A percentile compares a stretch with the other conserved stretches of the same genome.
phyloP scores from a whole-genome alignment of 2,888 invertebrate species.

The Cephus runcator region DNA sequence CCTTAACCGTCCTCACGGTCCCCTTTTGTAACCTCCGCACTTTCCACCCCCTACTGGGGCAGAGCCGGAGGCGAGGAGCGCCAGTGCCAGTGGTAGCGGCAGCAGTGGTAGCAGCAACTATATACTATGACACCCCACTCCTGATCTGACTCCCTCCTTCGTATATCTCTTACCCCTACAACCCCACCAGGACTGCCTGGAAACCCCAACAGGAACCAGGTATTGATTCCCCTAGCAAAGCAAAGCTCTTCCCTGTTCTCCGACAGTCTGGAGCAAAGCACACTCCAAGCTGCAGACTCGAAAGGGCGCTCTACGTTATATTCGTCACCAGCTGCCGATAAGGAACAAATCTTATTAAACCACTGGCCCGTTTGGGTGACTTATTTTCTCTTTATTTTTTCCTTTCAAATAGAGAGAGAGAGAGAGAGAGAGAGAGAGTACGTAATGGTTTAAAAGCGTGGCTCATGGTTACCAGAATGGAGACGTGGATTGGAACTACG shows the following conservation, averaged over 20 bases:
- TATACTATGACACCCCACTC: background rate
- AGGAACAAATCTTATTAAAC: background rate
- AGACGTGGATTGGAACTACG: background rate
- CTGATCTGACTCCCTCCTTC: background rate
- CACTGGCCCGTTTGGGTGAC: background rate
- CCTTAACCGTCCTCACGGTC: constrained; percentile 51
- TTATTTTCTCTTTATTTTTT: background rate
- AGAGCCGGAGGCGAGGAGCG: background rate
- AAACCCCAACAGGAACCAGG: constrained; percentile 31
- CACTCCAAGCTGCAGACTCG: constrained; percentile 49
- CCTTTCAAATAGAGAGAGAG: background rate
- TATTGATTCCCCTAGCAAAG: constrained; percentile 62
- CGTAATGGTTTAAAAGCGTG: background rate
- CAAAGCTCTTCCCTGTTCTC: constrained; percentile 52
- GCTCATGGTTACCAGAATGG: background rate
- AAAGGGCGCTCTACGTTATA: constrained; percentile 13
- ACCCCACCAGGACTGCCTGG: constrained; percentile 30
- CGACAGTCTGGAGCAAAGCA: constrained; percentile 58
- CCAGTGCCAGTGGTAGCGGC: too few relatives aligned
- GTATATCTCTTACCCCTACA: background rate
- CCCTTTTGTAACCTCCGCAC: constrained; percentile 41
- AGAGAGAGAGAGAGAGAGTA: background rate
- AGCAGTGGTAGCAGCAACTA: background rate
- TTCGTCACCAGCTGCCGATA: background rate
- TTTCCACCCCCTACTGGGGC: background rate